Percentiles rank a stretch among this genome's conserved stretches.
These are phyloP conservation scores for Salvator merianae DNA, from an alignment of 2,113 vertebrate species.

Conservation along the genomic window DNA sequence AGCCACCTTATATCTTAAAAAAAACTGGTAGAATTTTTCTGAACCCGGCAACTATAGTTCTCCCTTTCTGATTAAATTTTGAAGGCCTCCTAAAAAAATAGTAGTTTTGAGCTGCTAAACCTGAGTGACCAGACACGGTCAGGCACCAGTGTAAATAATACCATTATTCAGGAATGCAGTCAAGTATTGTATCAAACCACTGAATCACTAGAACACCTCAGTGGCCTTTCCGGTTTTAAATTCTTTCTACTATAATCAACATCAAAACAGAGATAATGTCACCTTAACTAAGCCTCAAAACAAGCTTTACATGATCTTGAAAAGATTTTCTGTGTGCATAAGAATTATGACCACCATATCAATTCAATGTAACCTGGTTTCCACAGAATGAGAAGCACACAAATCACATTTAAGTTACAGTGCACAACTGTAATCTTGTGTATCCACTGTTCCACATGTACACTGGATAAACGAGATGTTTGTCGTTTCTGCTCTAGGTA, in stretches of 20 bases:
- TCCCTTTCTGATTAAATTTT: not conserved
- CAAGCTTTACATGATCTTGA: not conserved
- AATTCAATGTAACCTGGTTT: too few relatives aligned
- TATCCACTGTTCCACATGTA: not conserved
- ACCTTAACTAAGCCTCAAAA: not conserved
- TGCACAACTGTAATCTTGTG: not conserved
- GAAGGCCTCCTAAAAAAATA: not conserved
- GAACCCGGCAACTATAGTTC: not conserved
- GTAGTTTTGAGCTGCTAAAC: not conserved
- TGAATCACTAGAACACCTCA: not conserved
- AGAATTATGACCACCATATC: too few relatives aligned
- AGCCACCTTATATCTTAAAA: not conserved
- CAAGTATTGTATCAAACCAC: not conserved
- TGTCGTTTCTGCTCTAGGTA: not conserved
- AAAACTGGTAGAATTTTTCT: not conserved
- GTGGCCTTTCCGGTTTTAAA: not conserved
- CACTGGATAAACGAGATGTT: not conserved
- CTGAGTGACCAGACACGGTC: not conserved
- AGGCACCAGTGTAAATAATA: not conserved
- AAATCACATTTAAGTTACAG: not conserved
- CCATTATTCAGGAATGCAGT: not conserved
- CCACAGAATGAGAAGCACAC: too few relatives aligned
- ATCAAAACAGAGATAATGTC: not conserved
- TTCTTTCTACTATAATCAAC: not conserved
- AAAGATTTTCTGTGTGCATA: not conserved